These are phyloP conservation scores for Hippocampus kuda DNA, from an alignment of 2,797 vertebrate genomes.

Conservation along the genomic window DNA sequence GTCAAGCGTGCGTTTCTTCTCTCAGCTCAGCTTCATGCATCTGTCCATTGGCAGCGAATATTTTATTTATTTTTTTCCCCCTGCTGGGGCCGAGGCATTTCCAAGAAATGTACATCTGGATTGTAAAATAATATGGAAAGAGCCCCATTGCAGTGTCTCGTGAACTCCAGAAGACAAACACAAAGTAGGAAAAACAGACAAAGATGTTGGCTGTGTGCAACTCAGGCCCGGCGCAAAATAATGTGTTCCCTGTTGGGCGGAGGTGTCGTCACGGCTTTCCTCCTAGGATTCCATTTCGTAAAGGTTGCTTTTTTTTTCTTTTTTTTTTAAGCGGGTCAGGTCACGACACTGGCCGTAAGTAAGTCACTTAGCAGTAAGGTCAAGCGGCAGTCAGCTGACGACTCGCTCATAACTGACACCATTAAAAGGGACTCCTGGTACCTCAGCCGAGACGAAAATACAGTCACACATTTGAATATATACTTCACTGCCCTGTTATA, in stretches of 20 bases:
- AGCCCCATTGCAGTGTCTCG: conserved; percentile 37
- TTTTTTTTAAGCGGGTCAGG: conserved; percentile 31
- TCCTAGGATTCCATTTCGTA: conserved; percentile 23
- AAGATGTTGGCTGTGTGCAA: conserved; percentile 21
- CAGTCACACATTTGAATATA: not conserved
- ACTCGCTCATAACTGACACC: conserved; percentile 8
- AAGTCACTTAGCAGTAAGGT: conserved; percentile 30
- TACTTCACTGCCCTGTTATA: conserved; percentile 7
- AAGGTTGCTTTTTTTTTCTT: conserved; percentile 43
- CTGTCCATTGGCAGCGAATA: not conserved
- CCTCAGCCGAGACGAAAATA: not conserved
- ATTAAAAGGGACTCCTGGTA: not conserved
- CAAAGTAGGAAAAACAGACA: conserved; percentile 32
- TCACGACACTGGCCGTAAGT: conserved; percentile 26
- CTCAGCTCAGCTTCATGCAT: not conserved
- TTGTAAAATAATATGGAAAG: conserved; percentile 63
- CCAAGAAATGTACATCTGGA: conserved; percentile 72
- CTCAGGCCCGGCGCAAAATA: conserved; percentile 10
- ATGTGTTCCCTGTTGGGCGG: conserved; percentile 14
- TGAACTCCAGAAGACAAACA: conserved; percentile 27
- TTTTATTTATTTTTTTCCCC: conserved; percentile 14
- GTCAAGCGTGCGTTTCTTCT: not conserved
- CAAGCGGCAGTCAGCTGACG: conserved; percentile 32
- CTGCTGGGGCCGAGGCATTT: conserved; percentile 44
- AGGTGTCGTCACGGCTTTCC: conserved; percentile 21